Conservation (phyloP, 2,888 invertebrate genomes). For the Oscheius sp. region DNA sequence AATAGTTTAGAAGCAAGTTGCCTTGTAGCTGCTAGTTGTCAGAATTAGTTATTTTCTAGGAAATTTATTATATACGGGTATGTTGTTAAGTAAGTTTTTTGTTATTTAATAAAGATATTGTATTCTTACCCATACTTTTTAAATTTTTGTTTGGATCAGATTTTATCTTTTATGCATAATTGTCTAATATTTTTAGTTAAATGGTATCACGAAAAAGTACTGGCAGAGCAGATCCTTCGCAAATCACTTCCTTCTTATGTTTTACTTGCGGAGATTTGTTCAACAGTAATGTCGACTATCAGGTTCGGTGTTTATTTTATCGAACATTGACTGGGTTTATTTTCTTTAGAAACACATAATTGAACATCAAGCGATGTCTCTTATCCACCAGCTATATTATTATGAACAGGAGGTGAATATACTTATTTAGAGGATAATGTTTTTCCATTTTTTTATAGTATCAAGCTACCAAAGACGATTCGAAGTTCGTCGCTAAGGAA, state of each 20-base stretch:
- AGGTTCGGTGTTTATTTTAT: too few relatives aligned
- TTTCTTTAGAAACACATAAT: too few relatives aligned
- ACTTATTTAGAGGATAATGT: not conserved
- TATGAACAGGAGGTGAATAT: slow-evolving; percentile 11
- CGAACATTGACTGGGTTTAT: too few relatives aligned
- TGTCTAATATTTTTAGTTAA: not conserved
- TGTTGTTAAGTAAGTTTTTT: too few relatives aligned
- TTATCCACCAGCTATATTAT: slow-evolving; percentile 43
- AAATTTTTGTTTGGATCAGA: not conserved
- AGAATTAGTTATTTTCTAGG: slow-evolving; percentile 1
- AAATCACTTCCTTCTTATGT: slow-evolving; percentile 39
- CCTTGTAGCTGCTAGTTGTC: slow-evolving; percentile 3
- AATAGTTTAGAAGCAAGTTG: slow-evolving; percentile 31
- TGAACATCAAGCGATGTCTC: slow-evolving; percentile 39
- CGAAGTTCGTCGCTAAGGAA: not conserved
- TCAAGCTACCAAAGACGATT: too few relatives aligned
- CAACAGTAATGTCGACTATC: slow-evolving; percentile 34
- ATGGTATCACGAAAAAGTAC: slow-evolving; percentile 1
- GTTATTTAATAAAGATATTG: not conserved
- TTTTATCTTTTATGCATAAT: not conserved
- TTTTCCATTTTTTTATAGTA: too few relatives aligned
- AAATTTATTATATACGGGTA: slow-evolving; percentile 12
- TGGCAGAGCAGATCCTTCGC: slow-evolving; percentile 23
- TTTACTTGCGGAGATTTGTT: slow-evolving; percentile 42
- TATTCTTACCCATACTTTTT: not conserved